Base-by-base conservation (phyloP, 2,113 vertebrate species). In the Nothoprocta pentlandii region DNA sequence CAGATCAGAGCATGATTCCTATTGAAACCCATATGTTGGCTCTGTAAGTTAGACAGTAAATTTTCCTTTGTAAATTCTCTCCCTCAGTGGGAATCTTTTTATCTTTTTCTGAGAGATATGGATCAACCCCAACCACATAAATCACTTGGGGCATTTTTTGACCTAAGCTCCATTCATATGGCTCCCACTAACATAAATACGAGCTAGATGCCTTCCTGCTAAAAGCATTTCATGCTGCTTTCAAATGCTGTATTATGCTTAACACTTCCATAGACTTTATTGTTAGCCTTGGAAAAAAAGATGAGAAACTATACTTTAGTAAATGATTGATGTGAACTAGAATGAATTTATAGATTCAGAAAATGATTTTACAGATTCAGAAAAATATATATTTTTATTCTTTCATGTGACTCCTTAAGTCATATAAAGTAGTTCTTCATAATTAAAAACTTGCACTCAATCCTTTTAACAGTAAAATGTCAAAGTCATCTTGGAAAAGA, bases 201-300 rank as follows among this genome's bases (percentile, higher is more conserved):
- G 22, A 64, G 17, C 26, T 22, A 76, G 44, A 39, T 54, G 19
- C 20, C 69, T 87, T 80, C 51, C 16, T 36, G 22, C 26, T 64
- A 11, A 58, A 46, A 21, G 39, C 68, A 56, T 32, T 76, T 80
- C 32, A 67, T 59, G 28, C 5, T 23, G 56, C 28, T 84, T 80
- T 71, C 28, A 53, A 68, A 46, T 2, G 0, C 0, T 0, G 10
- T 58, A 16, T 39, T 71, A 67, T 51, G 77, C 28, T 30, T 23
- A 44, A 5, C 7, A 20, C 61, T 12, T 58, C 67, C 13, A 26
- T 17, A 51, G 32, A 56, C 14, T 71, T 56, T 80, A 67, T 70
- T 0, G 0, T 32, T 84, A 14, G n/a, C 6, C 34, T 44, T 71
- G 51, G 54, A 80, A 87, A 89, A 39, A 90, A 66, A 61, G 19